Base-by-base conservation (phyloP, 2,888 invertebrate genomes). In the Heliothis peltigera region DNA sequence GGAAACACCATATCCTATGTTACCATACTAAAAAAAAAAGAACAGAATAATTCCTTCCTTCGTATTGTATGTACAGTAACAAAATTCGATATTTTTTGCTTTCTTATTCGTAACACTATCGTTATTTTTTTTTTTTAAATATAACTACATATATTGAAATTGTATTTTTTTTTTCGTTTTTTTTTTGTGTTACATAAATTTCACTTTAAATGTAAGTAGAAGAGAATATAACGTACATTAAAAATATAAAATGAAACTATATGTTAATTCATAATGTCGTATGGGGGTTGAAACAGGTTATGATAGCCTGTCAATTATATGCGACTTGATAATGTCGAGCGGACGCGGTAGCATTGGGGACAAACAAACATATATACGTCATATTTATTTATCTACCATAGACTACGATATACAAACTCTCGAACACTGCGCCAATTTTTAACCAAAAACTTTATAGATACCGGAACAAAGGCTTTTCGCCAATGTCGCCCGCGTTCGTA, bases 1-100 rank as follows among this genome's bases (percentile, higher is more conserved):
- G 91, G 91, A 91, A 90, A 92, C 92, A 93, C 92, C 92, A 92
- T 90, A 88, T 79, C 85, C 80, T 90, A 92, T 91, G 94, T 95
- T 94, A 95, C 94, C 94, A 94, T 91, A 87, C 84, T 79, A 85
- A 87, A 89, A 87, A 89, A 83, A 80, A 80, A 89, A 83, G 80
- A 80, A 79, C 79, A 80, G 84, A 85, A 83, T 86, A 88, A 85
- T 87, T 89, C 88, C 90, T 89, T 91, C 91, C 90, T 75, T 80
- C 70, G 67, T 91, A 88, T 86, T 81, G 84, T 87, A 87, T 92
- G 89, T 93, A 89, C 90, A 87, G 85, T 91, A 92, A 91, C 87
- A 87, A 88, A 79, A 70, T 81, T 83, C 79, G 89, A 91, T 91
- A 89, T 90, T 88, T 90, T 91, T 91, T 90, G 90, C 91, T 92